Evolutionary conservation across 1,140 invertebrate genomes (phyloP).

Genomic region (Asbolus verrucosus): DNA sequence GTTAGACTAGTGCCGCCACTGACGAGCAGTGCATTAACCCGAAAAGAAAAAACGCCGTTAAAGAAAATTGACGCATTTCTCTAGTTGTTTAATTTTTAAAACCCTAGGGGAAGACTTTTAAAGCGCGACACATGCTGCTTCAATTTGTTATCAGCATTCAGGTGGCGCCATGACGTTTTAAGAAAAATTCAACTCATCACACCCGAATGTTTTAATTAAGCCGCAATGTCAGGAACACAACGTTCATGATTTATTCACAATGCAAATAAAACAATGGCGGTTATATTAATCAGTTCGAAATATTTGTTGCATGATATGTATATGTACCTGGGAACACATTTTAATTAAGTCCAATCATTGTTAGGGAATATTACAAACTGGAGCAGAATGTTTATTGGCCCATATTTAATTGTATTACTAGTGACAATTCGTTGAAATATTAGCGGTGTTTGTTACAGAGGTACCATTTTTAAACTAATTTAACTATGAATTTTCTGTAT

Average conservation of each 20-base stretch:
- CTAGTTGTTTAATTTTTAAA: conserved; percentile 18
- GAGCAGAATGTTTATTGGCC: conserved; percentile 13
- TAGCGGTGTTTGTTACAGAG: too few relatives aligned
- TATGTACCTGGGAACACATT: too few relatives aligned
- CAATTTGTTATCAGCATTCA: conserved; percentile 2
- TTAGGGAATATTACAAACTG: neutral
- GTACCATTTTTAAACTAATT: too few relatives aligned
- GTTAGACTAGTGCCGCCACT: neutral
- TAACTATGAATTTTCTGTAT: too few relatives aligned
- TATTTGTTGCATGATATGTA: too few relatives aligned
- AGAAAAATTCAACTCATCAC: too few relatives aligned
- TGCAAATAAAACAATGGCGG: too few relatives aligned
- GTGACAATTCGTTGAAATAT: too few relatives aligned
- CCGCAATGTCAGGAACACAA: neutral
- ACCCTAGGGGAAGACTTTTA: neutral
- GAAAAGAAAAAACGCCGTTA: neutral
- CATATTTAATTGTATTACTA: neutral
- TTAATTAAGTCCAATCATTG: conserved; percentile 1
- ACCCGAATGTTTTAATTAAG: neutral
- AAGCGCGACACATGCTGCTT: conserved; percentile 9
- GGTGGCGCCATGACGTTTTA: conserved; percentile 10
- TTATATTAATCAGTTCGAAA: too few relatives aligned
- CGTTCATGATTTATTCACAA: too few relatives aligned
- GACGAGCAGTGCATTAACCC: conserved; percentile 4
- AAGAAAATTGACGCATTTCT: conserved; percentile 15